Percentiles rank a stretch among this genome's conserved stretches.
Evolutionary conservation across 1,140 invertebrate genomes (phyloP).

Genomic region (Zaprionus davidi): DNA sequence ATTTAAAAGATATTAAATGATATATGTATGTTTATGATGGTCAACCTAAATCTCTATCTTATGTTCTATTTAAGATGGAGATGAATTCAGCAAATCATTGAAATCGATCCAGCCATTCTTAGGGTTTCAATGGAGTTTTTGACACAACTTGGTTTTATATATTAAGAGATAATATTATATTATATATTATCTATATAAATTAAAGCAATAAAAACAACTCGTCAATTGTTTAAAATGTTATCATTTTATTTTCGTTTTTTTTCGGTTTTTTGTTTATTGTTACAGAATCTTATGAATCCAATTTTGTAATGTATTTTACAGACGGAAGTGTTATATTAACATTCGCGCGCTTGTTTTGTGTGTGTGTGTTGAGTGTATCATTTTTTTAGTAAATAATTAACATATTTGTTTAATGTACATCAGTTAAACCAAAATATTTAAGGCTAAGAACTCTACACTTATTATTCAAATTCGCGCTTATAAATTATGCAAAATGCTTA

Average conservation of each 20-base stretch:
- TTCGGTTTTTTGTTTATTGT: conserved; percentile 69
- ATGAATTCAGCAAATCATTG: too few relatives aligned
- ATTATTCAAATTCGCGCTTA: conserved; percentile 73
- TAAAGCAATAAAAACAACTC: conserved; percentile 9
- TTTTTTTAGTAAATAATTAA: conserved; percentile 78
- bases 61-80: too few relatives aligned
- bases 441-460: conserved; percentile 66
- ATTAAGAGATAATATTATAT: too few relatives aligned
- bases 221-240: conserved; percentile 11
- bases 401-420: conserved; percentile 74
- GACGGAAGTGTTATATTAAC: conserved; percentile 62
- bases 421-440: conserved; percentile 74
- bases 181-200: neutral
- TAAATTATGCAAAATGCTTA: conserved; percentile 58
- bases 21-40: too few relatives aligned
- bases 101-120: too few relatives aligned
- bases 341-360: conserved; percentile 34
- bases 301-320: conserved; percentile 75
- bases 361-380: conserved; percentile 26
- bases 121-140: too few relatives aligned
- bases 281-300: conserved; percentile 77
- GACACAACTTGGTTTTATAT: too few relatives aligned
- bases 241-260: conserved; percentile 65
- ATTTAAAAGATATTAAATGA: too few relatives aligned
- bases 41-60: too few relatives aligned